Conservation (phyloP, 1,140 invertebrate genomes). For the Neotoxoptera formosana region DNA sequence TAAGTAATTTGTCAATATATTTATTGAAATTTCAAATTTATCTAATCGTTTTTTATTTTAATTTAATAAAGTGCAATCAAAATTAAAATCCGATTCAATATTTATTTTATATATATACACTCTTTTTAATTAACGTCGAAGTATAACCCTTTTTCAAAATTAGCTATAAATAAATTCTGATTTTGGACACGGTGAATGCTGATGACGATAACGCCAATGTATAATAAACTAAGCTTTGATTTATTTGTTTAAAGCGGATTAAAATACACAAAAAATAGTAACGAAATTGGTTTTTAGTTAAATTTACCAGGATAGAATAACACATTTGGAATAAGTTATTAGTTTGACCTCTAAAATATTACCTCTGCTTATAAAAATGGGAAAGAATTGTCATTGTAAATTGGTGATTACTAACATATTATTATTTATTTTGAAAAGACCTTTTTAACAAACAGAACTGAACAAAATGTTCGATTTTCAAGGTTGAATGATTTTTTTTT, state of each 20-base stretch:
- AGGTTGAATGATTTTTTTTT: constrained; percentile 21
- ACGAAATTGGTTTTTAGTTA: constrained; percentile 38
- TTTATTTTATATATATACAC: constrained; percentile 23
- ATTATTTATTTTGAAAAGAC: constrained; percentile 51
- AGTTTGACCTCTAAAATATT: constrained; percentile 33
- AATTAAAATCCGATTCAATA: constrained; percentile 18
- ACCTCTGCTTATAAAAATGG: neutral
- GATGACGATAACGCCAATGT: neutral
- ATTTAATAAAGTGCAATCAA: neutral
- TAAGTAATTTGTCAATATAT: neutral
- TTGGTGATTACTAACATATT: constrained; percentile 22
- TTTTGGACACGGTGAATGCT: neutral
- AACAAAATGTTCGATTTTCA: constrained; percentile 49
- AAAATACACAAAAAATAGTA: constrained; percentile 29
- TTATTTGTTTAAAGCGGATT: constrained; percentile 43
- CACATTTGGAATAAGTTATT: constrained; percentile 33
- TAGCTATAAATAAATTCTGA: constrained; percentile 30
- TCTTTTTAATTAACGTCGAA: constrained; percentile 28
- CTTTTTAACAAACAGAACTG: constrained; percentile 18
- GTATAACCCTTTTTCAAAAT: constrained; percentile 15
- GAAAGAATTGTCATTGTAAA: constrained; percentile 16
- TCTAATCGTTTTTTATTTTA: neutral
- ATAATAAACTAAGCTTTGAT: constrained; percentile 34
- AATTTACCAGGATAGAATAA: constrained; percentile 25
- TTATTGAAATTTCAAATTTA: neutral